Percentiles rank a stretch among this genome's conserved stretches.
Evolutionary conservation across 2,888 invertebrate genomes (phyloP).

Genomic region (Netelia fuscicornis): DNA sequence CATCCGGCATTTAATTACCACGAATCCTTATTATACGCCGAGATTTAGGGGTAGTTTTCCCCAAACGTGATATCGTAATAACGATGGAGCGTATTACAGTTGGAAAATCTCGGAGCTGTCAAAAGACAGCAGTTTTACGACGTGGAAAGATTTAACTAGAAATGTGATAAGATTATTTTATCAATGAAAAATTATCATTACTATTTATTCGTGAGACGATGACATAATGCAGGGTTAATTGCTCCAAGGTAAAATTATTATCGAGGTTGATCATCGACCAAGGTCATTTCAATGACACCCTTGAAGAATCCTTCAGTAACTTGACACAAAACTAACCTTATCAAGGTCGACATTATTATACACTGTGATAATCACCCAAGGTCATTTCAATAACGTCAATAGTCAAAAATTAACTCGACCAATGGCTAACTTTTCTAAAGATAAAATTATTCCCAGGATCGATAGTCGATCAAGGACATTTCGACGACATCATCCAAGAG

Average conservation of each 20-base stretch:
- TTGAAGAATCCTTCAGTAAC: too few relatives aligned
- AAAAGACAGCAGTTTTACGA: neutral
- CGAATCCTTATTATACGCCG: neutral
- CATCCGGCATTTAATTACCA: conserved; percentile 61
- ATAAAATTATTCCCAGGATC: neutral
- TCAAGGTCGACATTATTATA: too few relatives aligned
- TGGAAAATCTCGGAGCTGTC: neutral
- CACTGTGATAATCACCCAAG: too few relatives aligned
- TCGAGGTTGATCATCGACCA: too few relatives aligned
- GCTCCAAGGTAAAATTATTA: too few relatives aligned
- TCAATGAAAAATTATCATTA: neutral
- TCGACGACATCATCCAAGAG: conserved; percentile 51
- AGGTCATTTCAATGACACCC: too few relatives aligned
- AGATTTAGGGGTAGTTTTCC: conserved; percentile 26
- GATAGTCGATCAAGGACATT: conserved; percentile 32
- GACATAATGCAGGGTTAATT: neutral
- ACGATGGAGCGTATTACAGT: neutral
- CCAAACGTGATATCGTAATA: conserved; percentile 16
- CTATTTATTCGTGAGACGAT: neutral
- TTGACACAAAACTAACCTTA: too few relatives aligned
- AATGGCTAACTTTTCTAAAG: neutral
- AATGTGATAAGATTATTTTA: neutral
- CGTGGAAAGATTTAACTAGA: neutral
- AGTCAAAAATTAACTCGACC: too few relatives aligned
- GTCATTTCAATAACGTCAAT: too few relatives aligned